Conservation (phyloP, 2,888 invertebrate genomes). For the Tridacna crocea region DNA sequence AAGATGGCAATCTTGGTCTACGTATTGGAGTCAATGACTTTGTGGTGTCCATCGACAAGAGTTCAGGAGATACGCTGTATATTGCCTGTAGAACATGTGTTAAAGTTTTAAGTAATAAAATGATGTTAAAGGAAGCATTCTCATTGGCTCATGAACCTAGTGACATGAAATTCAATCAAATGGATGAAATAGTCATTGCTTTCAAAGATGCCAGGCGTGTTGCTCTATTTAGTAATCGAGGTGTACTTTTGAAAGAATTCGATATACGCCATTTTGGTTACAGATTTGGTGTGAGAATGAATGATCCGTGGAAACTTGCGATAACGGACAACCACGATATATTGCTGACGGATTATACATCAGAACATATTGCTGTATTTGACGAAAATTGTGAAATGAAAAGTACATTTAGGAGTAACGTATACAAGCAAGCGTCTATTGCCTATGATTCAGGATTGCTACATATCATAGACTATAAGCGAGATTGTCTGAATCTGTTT, state of each 20-base stretch:
- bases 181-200: slow-evolving; percentile 44
- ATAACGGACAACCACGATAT: slow-evolving; percentile 45
- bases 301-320: slow-evolving; percentile 57
- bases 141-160: slow-evolving; percentile 50
- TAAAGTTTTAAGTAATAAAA: slow-evolving; percentile 38
- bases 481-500: slow-evolving; percentile 49
- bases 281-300: slow-evolving; percentile 52
- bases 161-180: slow-evolving; percentile 47
- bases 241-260: slow-evolving; percentile 48
- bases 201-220: slow-evolving; percentile 55
- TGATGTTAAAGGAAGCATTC: slow-evolving; percentile 40
- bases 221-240: slow-evolving; percentile 47
- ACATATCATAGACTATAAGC: slow-evolving; percentile 53
- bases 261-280: slow-evolving; percentile 55
- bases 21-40: slow-evolving; percentile 41
- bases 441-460: slow-evolving; percentile 49
- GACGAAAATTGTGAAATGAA: slow-evolving; percentile 53
- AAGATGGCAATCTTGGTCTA: slow-evolving; percentile 48
- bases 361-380: slow-evolving; percentile 52
- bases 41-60: slow-evolving; percentile 42
- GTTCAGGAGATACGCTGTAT: slow-evolving; percentile 42
- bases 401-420: slow-evolving; percentile 45
- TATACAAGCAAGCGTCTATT: slow-evolving; percentile 44
- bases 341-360: slow-evolving; percentile 47
- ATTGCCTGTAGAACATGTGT: slow-evolving; percentile 47